A percentile compares a stretch with the other conserved stretches of the same genome.
Evolutionary conservation across 2,797 vertebrate genomes (phyloP).

Genomic region (Pelodytes ibericus): DNA sequence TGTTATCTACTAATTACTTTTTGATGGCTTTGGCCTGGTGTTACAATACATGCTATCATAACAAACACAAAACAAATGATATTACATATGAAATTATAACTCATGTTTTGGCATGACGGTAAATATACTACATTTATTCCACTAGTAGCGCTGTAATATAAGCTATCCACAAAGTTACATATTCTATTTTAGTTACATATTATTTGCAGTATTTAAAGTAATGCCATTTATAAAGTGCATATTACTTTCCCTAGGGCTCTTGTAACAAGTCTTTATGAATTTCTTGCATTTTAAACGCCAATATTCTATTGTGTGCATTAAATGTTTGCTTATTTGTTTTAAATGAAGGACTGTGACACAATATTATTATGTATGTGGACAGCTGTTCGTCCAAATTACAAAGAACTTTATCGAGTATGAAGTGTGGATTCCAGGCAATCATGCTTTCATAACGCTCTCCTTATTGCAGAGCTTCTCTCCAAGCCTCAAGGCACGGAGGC

Average conservation of each 20-base stretch:
- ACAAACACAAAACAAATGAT: no score
- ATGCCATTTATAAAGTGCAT: neutral
- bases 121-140: no score
- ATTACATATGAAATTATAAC: no score
- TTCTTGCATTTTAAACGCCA: conserved; percentile 6
- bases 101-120: no score
- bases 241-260: neutral
- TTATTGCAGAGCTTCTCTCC: conserved; percentile 60
- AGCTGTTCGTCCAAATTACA: conserved; percentile 66
- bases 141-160: no score
- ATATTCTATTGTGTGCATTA: conserved; percentile 36
- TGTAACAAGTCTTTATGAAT: neutral
- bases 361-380: conserved; percentile 62
- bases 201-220: neutral
- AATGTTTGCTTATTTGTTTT: conserved; percentile 59
- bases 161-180: no score
- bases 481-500: conserved; percentile 60
- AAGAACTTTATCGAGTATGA: conserved; percentile 66
- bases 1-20: no score
- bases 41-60: no score
- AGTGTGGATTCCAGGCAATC: conserved; percentile 63
- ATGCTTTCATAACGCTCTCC: conserved; percentile 65
- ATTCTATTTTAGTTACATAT: conserved; percentile 1
- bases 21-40: no score
- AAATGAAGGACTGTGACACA: conserved; percentile 61